These are phyloP conservation scores for Panopea generosa DNA, from an alignment of 2,888 invertebrate genomes.

Conservation along the genomic window DNA sequence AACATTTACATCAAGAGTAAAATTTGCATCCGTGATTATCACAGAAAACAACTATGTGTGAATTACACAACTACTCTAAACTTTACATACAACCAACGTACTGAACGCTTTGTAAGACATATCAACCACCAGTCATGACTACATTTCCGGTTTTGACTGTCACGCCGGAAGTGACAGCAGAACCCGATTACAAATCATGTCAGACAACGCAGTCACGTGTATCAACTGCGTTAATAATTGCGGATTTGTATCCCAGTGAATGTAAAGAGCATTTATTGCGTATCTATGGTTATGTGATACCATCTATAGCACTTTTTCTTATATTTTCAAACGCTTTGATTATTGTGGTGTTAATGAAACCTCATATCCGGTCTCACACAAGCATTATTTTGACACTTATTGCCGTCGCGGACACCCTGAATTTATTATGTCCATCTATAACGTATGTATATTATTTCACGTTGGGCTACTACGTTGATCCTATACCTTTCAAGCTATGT, in stretches of 20 bases:
- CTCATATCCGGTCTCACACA: constrained; percentile 32
- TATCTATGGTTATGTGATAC: constrained; percentile 35
- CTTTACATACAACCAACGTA: too few species aligned
- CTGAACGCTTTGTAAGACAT: too few species aligned
- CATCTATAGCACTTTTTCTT: constrained; percentile 31
- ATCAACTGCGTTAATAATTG: not conserved
- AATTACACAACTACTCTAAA: too few species aligned
- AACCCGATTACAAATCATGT: too few species aligned
- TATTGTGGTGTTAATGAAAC: constrained; percentile 16
- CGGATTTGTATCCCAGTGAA: constrained; percentile 16
- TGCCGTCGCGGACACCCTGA: constrained; percentile 32
- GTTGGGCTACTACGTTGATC: constrained; percentile 23
- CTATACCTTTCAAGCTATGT: constrained; percentile 12
- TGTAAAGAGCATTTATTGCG: constrained; percentile 4
- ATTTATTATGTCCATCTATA: constrained; percentile 23
- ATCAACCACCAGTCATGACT: too few species aligned
- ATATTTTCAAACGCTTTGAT: constrained; percentile 19
- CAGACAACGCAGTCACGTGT: too few species aligned
- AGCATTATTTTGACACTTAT: constrained; percentile 33
- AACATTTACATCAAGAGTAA: too few species aligned
- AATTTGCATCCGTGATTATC: too few species aligned
- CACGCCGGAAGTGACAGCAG: too few species aligned
- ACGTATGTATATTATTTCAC: constrained; percentile 25
- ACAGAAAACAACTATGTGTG: too few species aligned
- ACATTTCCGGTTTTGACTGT: too few species aligned